Evolutionary conservation across 2,113 vertebrate genomes (phyloP).

Genomic region (Paedocypris sp.): DNA sequence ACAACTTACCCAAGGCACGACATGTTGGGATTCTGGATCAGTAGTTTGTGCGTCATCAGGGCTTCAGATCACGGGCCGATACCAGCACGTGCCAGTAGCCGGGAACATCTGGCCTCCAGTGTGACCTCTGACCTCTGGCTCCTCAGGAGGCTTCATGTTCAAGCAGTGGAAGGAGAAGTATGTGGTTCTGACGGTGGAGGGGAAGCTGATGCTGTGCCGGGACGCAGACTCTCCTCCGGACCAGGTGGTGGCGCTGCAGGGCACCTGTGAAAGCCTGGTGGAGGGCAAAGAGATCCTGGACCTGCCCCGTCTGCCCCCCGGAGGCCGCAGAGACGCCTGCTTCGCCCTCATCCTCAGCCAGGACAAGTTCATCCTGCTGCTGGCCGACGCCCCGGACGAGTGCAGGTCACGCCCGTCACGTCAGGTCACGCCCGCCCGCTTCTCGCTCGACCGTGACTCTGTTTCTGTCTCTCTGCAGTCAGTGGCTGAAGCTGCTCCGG

Average conservation of each 20-base stretch:
- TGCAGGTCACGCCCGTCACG: slow-evolving; percentile 52
- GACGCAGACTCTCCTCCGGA: slow-evolving; percentile 61
- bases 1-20: too few species aligned
- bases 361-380: slow-evolving; percentile 62
- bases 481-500: slow-evolving; percentile 63
- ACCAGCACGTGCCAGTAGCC: too few species aligned
- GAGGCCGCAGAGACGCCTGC: slow-evolving; percentile 65
- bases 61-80: too few species aligned
- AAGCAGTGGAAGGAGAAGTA: slow-evolving; percentile 76
- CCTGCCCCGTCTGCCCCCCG: slow-evolving; percentile 61
- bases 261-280: slow-evolving; percentile 53
- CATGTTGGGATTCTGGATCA: too few species aligned
- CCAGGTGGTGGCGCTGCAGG: slow-evolving; percentile 57
- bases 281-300: slow-evolving; percentile 64
- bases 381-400: slow-evolving; percentile 57
- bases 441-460: too few species aligned
- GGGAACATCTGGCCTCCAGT: too few species aligned
- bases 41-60: too few species aligned
- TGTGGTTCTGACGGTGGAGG: slow-evolving; percentile 60
- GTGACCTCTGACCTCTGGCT: too few species aligned
- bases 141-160: slow-evolving; percentile 69
- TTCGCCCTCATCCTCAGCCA: slow-evolving; percentile 64
- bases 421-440: too few species aligned
- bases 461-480: slow-evolving; percentile 44
- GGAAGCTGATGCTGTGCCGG: slow-evolving; percentile 61